Evolutionary conservation across 2,797 vertebrate genomes (phyloP).

Genomic region (Diplodus sargus): DNA sequence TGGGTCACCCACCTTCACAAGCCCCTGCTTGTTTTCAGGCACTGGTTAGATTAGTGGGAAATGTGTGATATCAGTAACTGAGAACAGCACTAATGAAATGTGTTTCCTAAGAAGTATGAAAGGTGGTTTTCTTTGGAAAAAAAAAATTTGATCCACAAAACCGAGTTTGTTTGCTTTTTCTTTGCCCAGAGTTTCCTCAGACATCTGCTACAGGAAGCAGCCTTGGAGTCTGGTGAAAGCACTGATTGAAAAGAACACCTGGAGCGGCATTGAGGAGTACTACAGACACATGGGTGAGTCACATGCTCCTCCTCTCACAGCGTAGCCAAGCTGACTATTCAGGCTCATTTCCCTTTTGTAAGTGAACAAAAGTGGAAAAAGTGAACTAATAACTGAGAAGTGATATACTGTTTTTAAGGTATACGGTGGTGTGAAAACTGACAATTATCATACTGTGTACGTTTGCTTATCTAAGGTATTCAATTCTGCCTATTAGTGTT

Average conservation of each 20-base stretch:
- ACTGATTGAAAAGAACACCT: conserved; percentile 93
- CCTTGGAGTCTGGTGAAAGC: conserved; percentile 94
- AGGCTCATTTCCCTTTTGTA: conserved; percentile 9
- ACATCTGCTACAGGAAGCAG: conserved; percentile 95
- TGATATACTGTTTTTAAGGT: too few species aligned
- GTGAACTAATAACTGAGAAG: background rate
- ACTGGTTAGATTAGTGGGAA: background rate
- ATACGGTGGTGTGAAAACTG: too few species aligned
- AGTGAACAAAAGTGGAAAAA: background rate
- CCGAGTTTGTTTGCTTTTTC: conserved; percentile 12
- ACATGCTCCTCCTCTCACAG: background rate
- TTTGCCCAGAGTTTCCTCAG: conserved; percentile 88
- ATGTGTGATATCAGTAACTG: background rate
- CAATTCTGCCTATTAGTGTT: too few species aligned
- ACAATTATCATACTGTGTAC: too few species aligned
- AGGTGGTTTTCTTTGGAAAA: background rate
- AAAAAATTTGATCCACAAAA: too few species aligned
- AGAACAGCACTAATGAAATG: background rate
- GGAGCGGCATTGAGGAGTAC: conserved; percentile 93
- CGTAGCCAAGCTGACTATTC: background rate
- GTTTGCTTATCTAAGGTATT: too few species aligned
- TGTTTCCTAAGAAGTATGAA: background rate
- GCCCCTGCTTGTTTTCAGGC: background rate
- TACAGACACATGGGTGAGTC: conserved; percentile 91
- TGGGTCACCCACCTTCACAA: background rate